Evolutionary conservation across 2,113 vertebrate genomes (phyloP).

Genomic region (Passer montanus): DNA sequence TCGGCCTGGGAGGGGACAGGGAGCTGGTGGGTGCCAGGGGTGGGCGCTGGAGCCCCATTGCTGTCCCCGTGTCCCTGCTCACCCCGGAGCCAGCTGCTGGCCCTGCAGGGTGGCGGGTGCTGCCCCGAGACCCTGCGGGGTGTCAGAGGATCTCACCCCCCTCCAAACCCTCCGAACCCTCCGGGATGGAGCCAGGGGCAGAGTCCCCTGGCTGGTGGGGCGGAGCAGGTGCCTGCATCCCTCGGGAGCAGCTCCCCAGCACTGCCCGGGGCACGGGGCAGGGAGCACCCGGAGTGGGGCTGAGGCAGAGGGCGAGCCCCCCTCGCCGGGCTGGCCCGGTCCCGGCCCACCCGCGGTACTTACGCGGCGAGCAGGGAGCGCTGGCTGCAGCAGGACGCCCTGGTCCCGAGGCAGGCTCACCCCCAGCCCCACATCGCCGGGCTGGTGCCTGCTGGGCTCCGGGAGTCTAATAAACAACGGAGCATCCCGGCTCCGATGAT

Average conservation of each 20-base stretch:
- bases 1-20: background rate
- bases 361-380: background rate
- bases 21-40: background rate
- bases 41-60: background rate
- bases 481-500: slow-evolving; percentile 63
- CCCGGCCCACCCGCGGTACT: slow-evolving; percentile 1
- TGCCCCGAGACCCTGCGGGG: accelerated
- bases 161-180: background rate
- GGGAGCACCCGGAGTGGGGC: background rate
- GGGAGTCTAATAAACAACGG: slow-evolving; percentile 44
- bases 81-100: background rate
- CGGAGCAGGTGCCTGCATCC: accelerated
- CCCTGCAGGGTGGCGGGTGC: background rate
- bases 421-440: background rate
- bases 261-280: accelerated
- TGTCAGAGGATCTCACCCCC: too few relatives aligned
- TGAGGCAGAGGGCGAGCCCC: background rate
- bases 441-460: slow-evolving; percentile 13
- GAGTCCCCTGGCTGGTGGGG: background rate
- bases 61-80: accelerated
- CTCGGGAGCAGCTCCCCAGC: background rate
- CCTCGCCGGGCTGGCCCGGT: accelerated
- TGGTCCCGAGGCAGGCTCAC: background rate
- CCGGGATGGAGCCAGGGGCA: background rate
- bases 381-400: background rate